These are phyloP conservation scores for Polietes domitor DNA, from an alignment of 2,888 invertebrate species.

Conservation along the genomic window DNA sequence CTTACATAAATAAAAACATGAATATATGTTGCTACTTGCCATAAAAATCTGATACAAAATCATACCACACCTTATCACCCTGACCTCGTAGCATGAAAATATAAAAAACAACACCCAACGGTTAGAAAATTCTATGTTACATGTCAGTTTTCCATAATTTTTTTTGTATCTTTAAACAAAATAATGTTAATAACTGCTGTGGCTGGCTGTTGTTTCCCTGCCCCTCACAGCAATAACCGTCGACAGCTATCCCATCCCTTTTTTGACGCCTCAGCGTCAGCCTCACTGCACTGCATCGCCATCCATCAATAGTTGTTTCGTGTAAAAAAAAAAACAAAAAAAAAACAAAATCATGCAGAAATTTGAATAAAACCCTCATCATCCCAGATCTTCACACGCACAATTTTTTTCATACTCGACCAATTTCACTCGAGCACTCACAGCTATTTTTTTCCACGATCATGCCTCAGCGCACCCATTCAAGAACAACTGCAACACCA, in stretches of 20 bases:
- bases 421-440: constrained; percentile 19
- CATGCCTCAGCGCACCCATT: constrained; percentile 20
- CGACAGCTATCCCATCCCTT: constrained; percentile 37
- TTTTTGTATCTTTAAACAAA: not conserved
- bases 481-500: not conserved
- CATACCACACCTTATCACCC: not conserved
- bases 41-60: too few relatives aligned
- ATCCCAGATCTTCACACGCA: constrained; percentile 65
- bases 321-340: too few relatives aligned
- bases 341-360: constrained; percentile 43
- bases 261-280: constrained; percentile 46
- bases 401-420: constrained; percentile 56
- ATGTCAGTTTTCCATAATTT: constrained; percentile 2
- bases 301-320: constrained; percentile 10
- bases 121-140: constrained; percentile 3
- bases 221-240: not conserved
- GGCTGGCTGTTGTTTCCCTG: not conserved
- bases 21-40: too few relatives aligned
- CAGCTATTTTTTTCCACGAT: not conserved
- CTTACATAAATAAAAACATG: too few relatives aligned
- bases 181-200: constrained; percentile 25
- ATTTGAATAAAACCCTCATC: constrained; percentile 67
- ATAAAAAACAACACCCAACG: not conserved
- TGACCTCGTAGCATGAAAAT: constrained; percentile 1
- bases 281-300: constrained; percentile 33